phyloP scores from a whole-genome alignment of 2,797 vertebrate species.

The Hyperoplus lanceolatus region DNA sequence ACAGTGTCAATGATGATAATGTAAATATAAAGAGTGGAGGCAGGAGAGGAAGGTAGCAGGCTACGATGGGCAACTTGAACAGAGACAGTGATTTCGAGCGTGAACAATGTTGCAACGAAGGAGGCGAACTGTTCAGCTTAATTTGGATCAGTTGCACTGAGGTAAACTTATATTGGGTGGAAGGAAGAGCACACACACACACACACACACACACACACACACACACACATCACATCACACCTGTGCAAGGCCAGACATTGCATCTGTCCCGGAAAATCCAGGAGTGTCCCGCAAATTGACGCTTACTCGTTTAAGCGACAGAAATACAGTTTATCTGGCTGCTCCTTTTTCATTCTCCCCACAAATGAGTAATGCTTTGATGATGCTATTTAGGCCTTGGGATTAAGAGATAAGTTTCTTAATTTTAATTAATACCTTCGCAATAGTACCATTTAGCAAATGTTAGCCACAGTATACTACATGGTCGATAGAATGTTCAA shows the following conservation, averaged over 20 bases:
- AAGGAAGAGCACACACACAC: conserved; percentile 5
- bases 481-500: conserved; percentile 2
- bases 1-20: conserved; percentile 84
- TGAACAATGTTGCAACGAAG: conserved; percentile 57
- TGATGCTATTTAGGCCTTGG: background rate
- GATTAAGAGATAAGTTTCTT: conserved; percentile 24
- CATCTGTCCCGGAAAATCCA: too few relatives aligned
- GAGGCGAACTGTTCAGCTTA: conserved; percentile 61
- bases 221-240: background rate
- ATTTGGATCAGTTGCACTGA: conserved; percentile 52
- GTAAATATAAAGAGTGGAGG: conserved; percentile 84
- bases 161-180: conserved; percentile 29
- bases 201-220: too few relatives aligned
- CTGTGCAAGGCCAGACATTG: background rate
- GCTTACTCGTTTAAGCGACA: background rate
- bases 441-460: conserved; percentile 1
- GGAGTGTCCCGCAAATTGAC: too few relatives aligned
- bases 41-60: conserved; percentile 44
- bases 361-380: conserved; percentile 21
- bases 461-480: conserved; percentile 16
- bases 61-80: conserved; percentile 35
- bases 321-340: background rate
- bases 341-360: background rate
- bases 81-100: conserved; percentile 44
- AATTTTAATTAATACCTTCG: conserved; percentile 9